Base-by-base conservation (phyloP, 2,888 invertebrate species). In the Sarcophaga carnaria region DNA sequence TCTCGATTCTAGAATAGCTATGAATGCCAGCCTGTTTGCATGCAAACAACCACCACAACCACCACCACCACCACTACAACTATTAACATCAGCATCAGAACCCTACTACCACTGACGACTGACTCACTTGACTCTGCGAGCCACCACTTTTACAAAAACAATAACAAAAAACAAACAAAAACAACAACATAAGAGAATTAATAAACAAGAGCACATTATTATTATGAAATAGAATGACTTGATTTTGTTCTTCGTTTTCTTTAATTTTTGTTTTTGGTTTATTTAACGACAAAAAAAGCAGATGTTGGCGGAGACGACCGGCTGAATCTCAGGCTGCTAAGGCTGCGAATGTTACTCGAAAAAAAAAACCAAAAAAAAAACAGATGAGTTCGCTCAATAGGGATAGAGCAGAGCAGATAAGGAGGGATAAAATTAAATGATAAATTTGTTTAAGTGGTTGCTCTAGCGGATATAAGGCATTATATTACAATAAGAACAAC, bases 401-500 rank as follows among this genome's bases (percentile, higher is more conserved):
- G 59, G 59, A 74, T 60, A 37, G 11, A 14, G 22, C 22, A 22
- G 63, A 14, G 2, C 37, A 37, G 37, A 37, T 62, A 63, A 17
- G 49, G 49, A 62, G 60, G 60, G 17, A n/a, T 6, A 60, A 47
- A 14, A 8, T 62, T 4, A 70, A 47, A n/a, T 66, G 17, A 49
- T 3, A 25, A 59, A 69, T 49, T 3, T 80, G 4, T 37, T 20
- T 63, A 37, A 37, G 37, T 37, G 37, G 37, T 37, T 37, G 37
- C 20, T 59, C 5, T 63, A 80, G 37, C 75, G 80, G 80, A 80
- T 84, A 80, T 84, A 64, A 27, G 64, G 75, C 8, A 70, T 83
- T 83, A 67, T 64, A 60, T 84, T 80, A 70, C 84, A 37, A 37
- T 6, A 37, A 37, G 37, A 37, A 60, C 80, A 76, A 70, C 84